phyloP scores from a whole-genome alignment of 2,113 vertebrate genomes.

The Ovibos moschatus region DNA sequence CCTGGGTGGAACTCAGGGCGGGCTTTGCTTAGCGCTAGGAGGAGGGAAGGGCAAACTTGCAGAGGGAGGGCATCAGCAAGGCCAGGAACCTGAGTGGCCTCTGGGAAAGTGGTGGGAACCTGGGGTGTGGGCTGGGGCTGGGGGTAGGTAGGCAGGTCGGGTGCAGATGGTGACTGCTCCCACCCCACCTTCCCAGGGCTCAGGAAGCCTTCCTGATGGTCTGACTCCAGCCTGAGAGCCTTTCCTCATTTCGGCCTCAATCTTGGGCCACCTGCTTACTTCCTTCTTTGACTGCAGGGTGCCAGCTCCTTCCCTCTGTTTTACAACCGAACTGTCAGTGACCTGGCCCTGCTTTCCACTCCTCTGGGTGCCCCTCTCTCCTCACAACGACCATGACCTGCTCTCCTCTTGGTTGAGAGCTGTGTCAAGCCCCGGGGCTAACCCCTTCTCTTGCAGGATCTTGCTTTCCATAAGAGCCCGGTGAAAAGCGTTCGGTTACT shows the following conservation, averaged over 20 bases:
- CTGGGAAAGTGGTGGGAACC: neutral
- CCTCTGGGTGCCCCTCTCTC: neutral
- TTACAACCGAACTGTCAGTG: neutral
- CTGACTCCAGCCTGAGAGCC: neutral
- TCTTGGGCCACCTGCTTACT: neutral
- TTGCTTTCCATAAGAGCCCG: neutral
- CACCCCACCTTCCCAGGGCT: neutral
- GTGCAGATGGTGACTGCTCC: neutral
- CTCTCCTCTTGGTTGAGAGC: neutral
- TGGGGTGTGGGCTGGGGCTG: neutral
- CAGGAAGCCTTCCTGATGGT: neutral
- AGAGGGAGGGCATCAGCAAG: neutral
- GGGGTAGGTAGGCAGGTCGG: neutral
- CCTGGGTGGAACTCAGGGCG: rapidly evolving
- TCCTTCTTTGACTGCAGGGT: neutral
- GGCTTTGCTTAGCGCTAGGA: neutral
- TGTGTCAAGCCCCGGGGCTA: neutral
- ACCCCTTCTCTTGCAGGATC: neutral
- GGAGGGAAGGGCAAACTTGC: neutral
- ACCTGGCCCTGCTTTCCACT: neutral
- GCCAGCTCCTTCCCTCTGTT: neutral
- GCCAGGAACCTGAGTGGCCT: neutral
- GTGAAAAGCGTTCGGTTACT: neutral
- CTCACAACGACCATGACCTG: rapidly evolving
- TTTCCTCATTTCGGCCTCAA: neutral